These are phyloP conservation scores for Nibea albiflora DNA, from an alignment of 2,113 vertebrate genomes.

Conservation along the genomic window DNA sequence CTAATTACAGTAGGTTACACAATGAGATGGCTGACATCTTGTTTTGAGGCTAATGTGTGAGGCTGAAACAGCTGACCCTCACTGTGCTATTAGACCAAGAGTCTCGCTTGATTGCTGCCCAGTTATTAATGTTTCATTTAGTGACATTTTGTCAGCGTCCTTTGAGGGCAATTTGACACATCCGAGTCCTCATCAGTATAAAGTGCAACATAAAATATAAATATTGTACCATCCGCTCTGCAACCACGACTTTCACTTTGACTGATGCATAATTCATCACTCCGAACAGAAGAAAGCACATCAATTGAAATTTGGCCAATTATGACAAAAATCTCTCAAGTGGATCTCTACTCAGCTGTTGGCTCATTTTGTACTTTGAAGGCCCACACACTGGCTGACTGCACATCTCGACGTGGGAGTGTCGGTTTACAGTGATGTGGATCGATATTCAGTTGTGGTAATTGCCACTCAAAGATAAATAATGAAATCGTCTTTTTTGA, in stretches of 20 bases:
- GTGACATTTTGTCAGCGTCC: slow-evolving; percentile 33
- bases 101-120: slow-evolving; percentile 28
- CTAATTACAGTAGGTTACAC: slow-evolving; percentile 44
- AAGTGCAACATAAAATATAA: slow-evolving; percentile 67
- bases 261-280: slow-evolving; percentile 71
- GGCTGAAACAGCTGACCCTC: slow-evolving; percentile 11
- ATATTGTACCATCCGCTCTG: slow-evolving; percentile 59
- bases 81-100: neutral
- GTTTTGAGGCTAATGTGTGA: slow-evolving; percentile 46
- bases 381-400: slow-evolving; percentile 29
- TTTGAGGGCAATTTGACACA: slow-evolving; percentile 53
- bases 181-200: slow-evolving; percentile 44
- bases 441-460: slow-evolving; percentile 23
- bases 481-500: slow-evolving; percentile 5
- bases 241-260: slow-evolving; percentile 51
- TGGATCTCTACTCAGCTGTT: slow-evolving; percentile 50
- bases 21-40: slow-evolving; percentile 39
- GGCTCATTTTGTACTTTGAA: slow-evolving; percentile 49
- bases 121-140: slow-evolving; percentile 58
- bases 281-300: slow-evolving; percentile 50
- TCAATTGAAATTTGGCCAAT: slow-evolving; percentile 62
- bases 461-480: slow-evolving; percentile 25
- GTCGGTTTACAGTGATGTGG: neutral
- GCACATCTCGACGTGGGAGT: slow-evolving; percentile 14
- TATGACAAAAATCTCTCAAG: slow-evolving; percentile 52